Conservation (phyloP, 2,797 vertebrate species). For the Buphagus erythrorhynchus region DNA sequence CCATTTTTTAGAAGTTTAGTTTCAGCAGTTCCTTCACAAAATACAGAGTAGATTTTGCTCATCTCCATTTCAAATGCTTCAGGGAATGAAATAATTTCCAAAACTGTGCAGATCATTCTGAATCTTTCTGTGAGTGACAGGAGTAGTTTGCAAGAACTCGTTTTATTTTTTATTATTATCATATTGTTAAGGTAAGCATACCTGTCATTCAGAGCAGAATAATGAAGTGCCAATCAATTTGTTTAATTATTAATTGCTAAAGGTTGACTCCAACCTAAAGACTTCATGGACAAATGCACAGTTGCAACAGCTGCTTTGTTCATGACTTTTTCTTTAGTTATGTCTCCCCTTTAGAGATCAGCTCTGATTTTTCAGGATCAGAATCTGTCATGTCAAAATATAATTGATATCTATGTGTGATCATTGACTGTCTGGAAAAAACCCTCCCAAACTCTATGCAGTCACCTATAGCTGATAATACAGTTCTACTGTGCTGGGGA, state of each 20-base stretch:
- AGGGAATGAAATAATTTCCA: conserved; percentile 17
- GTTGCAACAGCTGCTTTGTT: neutral
- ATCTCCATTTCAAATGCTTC: conserved; percentile 16
- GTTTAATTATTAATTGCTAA: neutral
- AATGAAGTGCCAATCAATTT: neutral
- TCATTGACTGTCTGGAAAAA: neutral
- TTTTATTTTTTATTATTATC: neutral
- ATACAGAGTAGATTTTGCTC: neutral
- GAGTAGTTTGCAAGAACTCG: neutral
- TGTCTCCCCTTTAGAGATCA: neutral
- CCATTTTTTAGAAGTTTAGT: neutral
- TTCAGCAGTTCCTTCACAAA: conserved; percentile 14
- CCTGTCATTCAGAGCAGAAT: neutral
- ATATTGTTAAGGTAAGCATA: neutral
- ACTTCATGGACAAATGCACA: neutral
- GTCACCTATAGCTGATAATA: neutral
- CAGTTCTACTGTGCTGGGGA: neutral
- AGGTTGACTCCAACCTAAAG: neutral
- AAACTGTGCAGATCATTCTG: neutral
- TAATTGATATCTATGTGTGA: neutral
- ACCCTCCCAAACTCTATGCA: neutral
- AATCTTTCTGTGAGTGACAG: neutral
- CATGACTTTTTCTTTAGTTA: neutral
- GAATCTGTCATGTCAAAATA: neutral
- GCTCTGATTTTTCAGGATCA: neutral